Evolutionary conservation across 2,888 invertebrate genomes (phyloP).

Genomic region (Itoplectis maculator): DNA sequence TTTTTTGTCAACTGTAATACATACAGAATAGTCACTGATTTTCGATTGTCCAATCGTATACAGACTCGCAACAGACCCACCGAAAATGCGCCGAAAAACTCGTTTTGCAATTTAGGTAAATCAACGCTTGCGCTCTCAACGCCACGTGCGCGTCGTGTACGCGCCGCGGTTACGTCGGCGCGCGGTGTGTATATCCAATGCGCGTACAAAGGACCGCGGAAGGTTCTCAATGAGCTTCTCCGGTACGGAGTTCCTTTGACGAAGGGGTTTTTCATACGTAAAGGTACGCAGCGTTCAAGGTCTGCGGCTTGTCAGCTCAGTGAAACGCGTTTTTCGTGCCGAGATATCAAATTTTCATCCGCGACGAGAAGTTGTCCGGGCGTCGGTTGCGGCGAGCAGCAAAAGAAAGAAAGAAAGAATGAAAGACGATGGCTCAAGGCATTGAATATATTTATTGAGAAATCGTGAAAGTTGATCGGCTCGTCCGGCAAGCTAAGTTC

Average conservation of each 20-base stretch:
- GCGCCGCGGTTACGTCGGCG: background rate
- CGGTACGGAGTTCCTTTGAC: slow-evolving; percentile 52
- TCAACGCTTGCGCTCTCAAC: background rate
- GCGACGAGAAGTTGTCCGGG: slow-evolving; percentile 42
- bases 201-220: slow-evolving; percentile 43
- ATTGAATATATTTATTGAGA: slow-evolving; percentile 77
- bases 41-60: slow-evolving; percentile 1
- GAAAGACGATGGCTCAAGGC: slow-evolving; percentile 49
- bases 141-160: slow-evolving; percentile 23
- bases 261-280: slow-evolving; percentile 54
- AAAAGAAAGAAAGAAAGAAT: background rate
- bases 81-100: background rate
- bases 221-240: slow-evolving; percentile 52
- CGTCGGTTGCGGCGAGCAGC: background rate
- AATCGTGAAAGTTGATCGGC: slow-evolving; percentile 78
- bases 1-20: background rate
- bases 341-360: slow-evolving; percentile 60
- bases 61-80: background rate
- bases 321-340: slow-evolving; percentile 52
- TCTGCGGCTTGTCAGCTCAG: slow-evolving; percentile 18
- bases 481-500: slow-evolving; percentile 62
- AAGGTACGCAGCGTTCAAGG: slow-evolving; percentile 40
- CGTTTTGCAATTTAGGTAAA: slow-evolving; percentile 21
- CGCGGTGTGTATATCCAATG: background rate
- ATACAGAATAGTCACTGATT: background rate